Evolutionary conservation across 2,797 vertebrate genomes (phyloP).

Genomic region (Lacerta viridis): DNA sequence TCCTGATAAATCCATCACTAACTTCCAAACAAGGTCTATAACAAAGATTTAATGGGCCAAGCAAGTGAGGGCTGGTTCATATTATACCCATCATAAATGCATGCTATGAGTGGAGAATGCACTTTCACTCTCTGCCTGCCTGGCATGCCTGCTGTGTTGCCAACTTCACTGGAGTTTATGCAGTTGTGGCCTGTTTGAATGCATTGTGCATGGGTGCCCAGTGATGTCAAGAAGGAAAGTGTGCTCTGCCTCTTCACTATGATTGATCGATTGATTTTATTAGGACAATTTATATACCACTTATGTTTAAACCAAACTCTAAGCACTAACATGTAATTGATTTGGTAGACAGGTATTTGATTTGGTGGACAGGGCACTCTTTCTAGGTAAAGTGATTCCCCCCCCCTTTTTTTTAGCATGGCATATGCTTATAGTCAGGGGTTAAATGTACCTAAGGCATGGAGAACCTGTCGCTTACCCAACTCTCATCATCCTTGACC

Average conservation of each 20-base stretch:
- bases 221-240: background rate
- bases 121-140: background rate
- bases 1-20: background rate
- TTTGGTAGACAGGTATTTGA: background rate
- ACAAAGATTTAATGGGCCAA: background rate
- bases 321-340: background rate
- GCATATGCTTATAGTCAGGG: background rate
- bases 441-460: too few relatives aligned
- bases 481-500: too few relatives aligned
- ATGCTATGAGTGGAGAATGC: background rate
- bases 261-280: too few relatives aligned
- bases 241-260: background rate
- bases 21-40: background rate
- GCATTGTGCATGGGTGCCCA: background rate
- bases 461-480: too few relatives aligned
- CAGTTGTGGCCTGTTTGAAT: background rate
- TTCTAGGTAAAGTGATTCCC: background rate
- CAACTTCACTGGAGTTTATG: background rate
- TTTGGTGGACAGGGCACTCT: background rate
- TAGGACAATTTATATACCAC: too few relatives aligned
- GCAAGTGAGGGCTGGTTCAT: background rate
- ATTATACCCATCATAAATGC: background rate
- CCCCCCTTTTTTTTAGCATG: too few relatives aligned
- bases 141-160: background rate
- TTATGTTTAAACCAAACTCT: too few relatives aligned